These are phyloP conservation scores for Limnephilus lunatus DNA, from an alignment of 2,888 invertebrate genomes.

Conservation along the genomic window DNA sequence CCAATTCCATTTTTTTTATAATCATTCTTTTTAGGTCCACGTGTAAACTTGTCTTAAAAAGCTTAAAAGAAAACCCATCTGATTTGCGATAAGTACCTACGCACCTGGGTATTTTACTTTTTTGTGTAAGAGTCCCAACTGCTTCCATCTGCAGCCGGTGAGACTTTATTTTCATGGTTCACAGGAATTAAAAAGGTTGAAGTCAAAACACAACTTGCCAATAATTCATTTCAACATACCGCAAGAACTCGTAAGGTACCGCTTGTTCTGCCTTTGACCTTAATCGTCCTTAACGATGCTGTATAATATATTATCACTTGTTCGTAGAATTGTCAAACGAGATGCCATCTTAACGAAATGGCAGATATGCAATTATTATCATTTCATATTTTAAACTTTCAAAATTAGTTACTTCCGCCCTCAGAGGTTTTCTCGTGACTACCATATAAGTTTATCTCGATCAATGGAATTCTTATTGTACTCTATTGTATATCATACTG, in stretches of 20 bases:
- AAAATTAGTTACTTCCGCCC: neutral
- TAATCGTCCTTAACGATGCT: neutral
- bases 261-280: slow-evolving; percentile 7
- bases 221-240: neutral
- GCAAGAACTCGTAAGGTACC: neutral
- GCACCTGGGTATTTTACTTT: neutral
- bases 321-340: neutral
- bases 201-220: neutral
- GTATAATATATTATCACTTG: slow-evolving; percentile 3
- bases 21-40: neutral
- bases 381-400: neutral
- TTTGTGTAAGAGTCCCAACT: no score
- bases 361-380: neutral
- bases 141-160: no score
- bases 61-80: neutral
- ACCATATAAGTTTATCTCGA: neutral
- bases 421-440: neutral
- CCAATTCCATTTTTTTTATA: neutral
- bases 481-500: neutral
- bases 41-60: neutral
- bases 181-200: neutral
- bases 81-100: neutral
- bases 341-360: neutral
- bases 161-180: no score
- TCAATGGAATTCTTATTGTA: neutral